Percentiles rank a stretch among this genome's conserved stretches.
These are phyloP conservation scores for Gymnosoma rotundatum DNA, from an alignment of 2,888 invertebrate genomes.

Conservation along the genomic window DNA sequence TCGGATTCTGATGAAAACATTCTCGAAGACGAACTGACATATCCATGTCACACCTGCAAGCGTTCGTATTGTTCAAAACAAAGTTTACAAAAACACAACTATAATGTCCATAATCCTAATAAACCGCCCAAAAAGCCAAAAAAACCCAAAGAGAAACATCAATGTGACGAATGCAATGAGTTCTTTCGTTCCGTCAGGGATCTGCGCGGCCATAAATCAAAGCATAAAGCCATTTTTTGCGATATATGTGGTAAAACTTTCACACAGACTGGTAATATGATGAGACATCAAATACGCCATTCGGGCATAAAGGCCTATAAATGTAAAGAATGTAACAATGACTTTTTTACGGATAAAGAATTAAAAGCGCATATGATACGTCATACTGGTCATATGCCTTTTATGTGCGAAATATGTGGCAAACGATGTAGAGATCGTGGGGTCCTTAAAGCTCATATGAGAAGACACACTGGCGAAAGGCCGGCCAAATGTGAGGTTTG, in stretches of 20 bases:
- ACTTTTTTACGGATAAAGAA: conserved; percentile 78
- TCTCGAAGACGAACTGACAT: conserved; percentile 71
- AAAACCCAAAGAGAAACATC: conserved; percentile 69
- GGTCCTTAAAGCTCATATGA: conserved; percentile 79
- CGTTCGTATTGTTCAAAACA: conserved; percentile 76
- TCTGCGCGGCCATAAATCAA: conserved; percentile 77
- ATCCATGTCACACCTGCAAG: conserved; percentile 75
- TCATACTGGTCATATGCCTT: conserved; percentile 77
- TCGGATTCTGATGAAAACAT: conserved; percentile 43
- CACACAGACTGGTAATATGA: conserved; percentile 79
- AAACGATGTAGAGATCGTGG: conserved; percentile 78
- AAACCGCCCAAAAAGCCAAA: conserved; percentile 55
- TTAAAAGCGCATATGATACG: conserved; percentile 77
- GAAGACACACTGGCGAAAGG: conserved; percentile 77
- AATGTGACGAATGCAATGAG: conserved; percentile 76
- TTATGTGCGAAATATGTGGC: conserved; percentile 79
- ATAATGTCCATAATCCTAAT: conserved; percentile 56
- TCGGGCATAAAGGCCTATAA: conserved; percentile 79
- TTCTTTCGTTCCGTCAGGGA: conserved; percentile 76
- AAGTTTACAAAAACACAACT: conserved; percentile 74
- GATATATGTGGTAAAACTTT: conserved; percentile 79
- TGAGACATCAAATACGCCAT: conserved; percentile 78
- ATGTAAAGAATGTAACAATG: conserved; percentile 77
- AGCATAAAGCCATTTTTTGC: conserved; percentile 79
- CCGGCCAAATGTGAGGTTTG: conserved; percentile 78